These are phyloP conservation scores for Tokudaia tokunoshimensis DNA, from an alignment of 2,797 vertebrate species.

Conservation along the genomic window DNA sequence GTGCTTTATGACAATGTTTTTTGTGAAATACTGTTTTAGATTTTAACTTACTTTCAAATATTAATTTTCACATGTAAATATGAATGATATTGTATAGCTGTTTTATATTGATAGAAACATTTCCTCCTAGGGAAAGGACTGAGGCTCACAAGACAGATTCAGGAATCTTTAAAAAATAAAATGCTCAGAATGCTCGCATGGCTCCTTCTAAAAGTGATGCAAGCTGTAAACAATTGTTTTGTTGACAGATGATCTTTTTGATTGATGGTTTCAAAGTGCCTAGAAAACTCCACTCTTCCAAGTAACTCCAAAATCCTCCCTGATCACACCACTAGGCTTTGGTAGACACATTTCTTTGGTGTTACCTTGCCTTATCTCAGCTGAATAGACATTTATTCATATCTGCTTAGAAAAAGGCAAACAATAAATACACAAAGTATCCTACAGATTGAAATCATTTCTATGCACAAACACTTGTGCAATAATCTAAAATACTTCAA, in stretches of 20 bases:
- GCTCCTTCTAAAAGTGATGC: not conserved
- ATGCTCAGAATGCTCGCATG: not conserved
- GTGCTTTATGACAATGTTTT: constrained; percentile 32
- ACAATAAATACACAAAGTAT: not conserved
- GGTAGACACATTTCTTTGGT: not conserved
- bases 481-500: not conserved
- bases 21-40: not conserved
- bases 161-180: not conserved
- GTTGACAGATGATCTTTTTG: not conserved
- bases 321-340: not conserved
- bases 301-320: not conserved
- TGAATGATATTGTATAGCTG: not conserved
- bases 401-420: not conserved
- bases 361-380: not conserved
- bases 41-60: constrained; percentile 30
- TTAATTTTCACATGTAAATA: not conserved
- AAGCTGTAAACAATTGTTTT: not conserved
- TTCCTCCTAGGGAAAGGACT: not conserved
- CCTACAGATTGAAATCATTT: not conserved
- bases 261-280: not conserved
- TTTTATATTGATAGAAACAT: not conserved
- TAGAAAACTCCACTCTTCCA: not conserved
- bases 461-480: not conserved
- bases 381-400: not conserved
- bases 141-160: too few relatives aligned